Evolutionary conservation across 2,113 vertebrate species (phyloP), one percentile per base, ranked within the genome.

Genomic region (Mirounga angustirostris): DNA sequence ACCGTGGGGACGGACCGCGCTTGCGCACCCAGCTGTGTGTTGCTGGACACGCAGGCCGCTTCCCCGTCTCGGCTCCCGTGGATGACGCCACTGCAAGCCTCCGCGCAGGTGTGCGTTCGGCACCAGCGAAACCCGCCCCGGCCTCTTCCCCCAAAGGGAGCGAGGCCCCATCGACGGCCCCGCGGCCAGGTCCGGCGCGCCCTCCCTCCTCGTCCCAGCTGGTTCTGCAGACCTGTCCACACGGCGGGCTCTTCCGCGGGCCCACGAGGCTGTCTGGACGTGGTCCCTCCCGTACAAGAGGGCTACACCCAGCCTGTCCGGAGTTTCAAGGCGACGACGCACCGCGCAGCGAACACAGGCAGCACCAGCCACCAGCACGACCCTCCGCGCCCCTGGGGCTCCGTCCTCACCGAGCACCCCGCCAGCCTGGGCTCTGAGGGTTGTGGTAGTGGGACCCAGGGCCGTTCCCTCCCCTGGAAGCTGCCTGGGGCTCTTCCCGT

Each of bases 1-100:
- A 0, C 1, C 0, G 1, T 0, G 0, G 0, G 9, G 22, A 1
- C 6, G 2, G 59, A 3, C n/a, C 18, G 4, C 16, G 2, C 7
- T 1, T 19, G 18, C 3, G 2, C 11, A 0, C 2, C 58, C 12
- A 0, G 1, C 13, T 21, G 0, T 33, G 4, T 2, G 18, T 4
- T 0, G 0, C 21, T 0, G 4, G 59, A 26, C 54, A 2, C 33
- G 1, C 7, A 5, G 0, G 40, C 0, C 3, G 26, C 67, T 0
- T 30, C 52, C 67, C 54, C 10, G 3, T 4, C 5, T 5, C 2
- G 4, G 43, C 30, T 9, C 11, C 0, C 0, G 26, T 0, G 30
- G 36, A 2, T 1, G 16, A 0, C 0, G 1, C 14, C 2, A 15
- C 6, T 0, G 12, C 26, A 2, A 16, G 10, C 36, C 46, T 33